Evolutionary conservation across 64 coral and sea anemone species (phyloP).

Genomic region (Acropora tenuis): DNA sequence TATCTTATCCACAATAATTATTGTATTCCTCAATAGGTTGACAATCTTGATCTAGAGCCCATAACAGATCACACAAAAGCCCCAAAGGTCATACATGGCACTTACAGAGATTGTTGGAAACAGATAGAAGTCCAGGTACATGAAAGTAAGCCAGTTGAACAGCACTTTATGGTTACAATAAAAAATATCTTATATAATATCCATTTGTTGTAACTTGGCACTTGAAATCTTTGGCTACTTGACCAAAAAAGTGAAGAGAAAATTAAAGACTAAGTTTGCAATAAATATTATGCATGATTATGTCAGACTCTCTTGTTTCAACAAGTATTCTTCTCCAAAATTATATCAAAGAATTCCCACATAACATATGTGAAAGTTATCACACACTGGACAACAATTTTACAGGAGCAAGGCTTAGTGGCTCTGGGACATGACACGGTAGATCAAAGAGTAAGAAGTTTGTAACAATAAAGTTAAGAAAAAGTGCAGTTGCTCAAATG

Average conservation of each 20-base stretch:
- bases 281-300: neutral
- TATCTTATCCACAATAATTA: no score
- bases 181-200: no score
- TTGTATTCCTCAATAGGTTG: constrained; percentile 38
- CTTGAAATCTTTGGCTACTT: neutral
- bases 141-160: neutral
- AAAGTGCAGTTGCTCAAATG: no score
- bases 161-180: neutral
- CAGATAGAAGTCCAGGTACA: constrained; percentile 69
- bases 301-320: no score
- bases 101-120: constrained; percentile 80
- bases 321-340: no score
- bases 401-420: no score
- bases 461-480: no score
- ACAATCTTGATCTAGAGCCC: constrained; percentile 67
- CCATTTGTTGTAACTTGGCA: neutral
- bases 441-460: no score
- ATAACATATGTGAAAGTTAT: no score
- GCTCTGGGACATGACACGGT: no score
- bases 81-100: constrained; percentile 80
- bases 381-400: no score
- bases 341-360: no score
- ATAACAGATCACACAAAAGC: constrained; percentile 72
- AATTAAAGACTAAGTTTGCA: neutral
- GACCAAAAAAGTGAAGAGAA: neutral